Conservation (phyloP, 1,140 invertebrate species). For the Drosophila gunungcola region DNA sequence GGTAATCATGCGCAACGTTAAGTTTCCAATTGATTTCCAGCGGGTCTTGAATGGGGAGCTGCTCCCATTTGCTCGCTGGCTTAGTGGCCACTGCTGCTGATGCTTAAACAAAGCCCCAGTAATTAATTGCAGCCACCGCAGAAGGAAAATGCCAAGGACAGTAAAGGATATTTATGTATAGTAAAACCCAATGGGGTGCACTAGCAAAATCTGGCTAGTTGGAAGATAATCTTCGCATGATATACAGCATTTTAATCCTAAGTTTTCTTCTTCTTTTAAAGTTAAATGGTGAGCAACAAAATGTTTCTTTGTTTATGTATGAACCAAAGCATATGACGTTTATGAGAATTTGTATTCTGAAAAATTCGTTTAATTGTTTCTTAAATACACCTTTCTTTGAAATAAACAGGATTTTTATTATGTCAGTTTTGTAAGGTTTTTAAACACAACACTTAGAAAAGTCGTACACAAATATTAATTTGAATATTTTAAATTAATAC, state of each 20-base stretch:
- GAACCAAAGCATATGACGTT: too few species aligned
- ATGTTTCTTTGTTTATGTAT: too few species aligned
- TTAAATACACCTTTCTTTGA: too few species aligned
- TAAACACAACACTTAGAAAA: too few species aligned
- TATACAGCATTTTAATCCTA: not conserved
- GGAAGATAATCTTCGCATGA: not conserved
- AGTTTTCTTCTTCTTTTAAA: not conserved
- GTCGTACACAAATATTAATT: too few species aligned
- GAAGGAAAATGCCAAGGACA: conserved; percentile 11
- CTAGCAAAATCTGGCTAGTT: conserved; percentile 4
- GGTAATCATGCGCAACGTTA: conserved; percentile 76
- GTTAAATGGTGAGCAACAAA: not conserved
- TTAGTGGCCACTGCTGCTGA: conserved; percentile 59
- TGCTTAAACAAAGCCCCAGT: conserved; percentile 60
- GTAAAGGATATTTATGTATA: conserved; percentile 1
- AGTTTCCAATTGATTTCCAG: conserved; percentile 72
- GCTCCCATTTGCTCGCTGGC: conserved; percentile 41
- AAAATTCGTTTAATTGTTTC: too few species aligned
- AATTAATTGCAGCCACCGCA: conserved; percentile 71
- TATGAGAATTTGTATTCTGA: too few species aligned
- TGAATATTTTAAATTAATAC: too few species aligned
- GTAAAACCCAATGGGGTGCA: not conserved
- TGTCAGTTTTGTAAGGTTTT: too few species aligned
- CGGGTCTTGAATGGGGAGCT: conserved; percentile 8
- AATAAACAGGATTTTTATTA: too few species aligned